Evolutionary conservation across 2,888 invertebrate genomes (phyloP).

Genomic region (Syrphus vitripennis): DNA sequence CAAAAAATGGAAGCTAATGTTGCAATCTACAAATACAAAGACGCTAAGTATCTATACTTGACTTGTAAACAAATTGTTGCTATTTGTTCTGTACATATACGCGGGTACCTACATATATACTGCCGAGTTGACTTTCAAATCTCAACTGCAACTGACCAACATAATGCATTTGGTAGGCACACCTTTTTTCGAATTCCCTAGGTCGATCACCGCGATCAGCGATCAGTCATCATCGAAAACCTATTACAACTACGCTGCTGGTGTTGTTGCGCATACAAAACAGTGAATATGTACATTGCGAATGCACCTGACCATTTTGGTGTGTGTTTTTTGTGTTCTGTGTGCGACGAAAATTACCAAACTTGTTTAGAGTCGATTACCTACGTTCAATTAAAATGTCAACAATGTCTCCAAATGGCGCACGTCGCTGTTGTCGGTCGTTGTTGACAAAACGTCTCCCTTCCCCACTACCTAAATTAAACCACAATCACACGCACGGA

Average conservation of each 20-base stretch:
- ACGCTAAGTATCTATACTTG: background rate
- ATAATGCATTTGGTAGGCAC: slow-evolving; percentile 37
- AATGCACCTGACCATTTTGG: slow-evolving; percentile 51
- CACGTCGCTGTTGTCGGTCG: slow-evolving; percentile 70
- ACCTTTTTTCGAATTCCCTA: slow-evolving; percentile 54
- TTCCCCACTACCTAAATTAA: slow-evolving; percentile 12
- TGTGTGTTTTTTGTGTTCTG: background rate
- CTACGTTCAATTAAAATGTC: slow-evolving; percentile 65
- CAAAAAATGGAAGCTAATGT: background rate
- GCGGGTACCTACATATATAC: background rate
- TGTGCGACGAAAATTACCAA: slow-evolving; percentile 33
- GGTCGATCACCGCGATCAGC: slow-evolving; percentile 52
- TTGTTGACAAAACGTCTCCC: slow-evolving; percentile 73
- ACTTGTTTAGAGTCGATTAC: slow-evolving; percentile 50
- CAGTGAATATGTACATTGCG: background rate
- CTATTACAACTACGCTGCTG: slow-evolving; percentile 7
- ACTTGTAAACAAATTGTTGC: slow-evolving; percentile 42
- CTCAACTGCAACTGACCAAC: slow-evolving; percentile 30
- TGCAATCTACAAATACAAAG: background rate
- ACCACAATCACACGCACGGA: slow-evolving; percentile 57
- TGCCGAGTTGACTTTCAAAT: slow-evolving; percentile 7
- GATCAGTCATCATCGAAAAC: slow-evolving; percentile 28
- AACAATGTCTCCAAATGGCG: slow-evolving; percentile 58
- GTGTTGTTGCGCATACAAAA: slow-evolving; percentile 58
- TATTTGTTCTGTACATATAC: background rate